Evolutionary conservation across 2,888 invertebrate species (phyloP).

Genomic region (Athalia circularis): DNA sequence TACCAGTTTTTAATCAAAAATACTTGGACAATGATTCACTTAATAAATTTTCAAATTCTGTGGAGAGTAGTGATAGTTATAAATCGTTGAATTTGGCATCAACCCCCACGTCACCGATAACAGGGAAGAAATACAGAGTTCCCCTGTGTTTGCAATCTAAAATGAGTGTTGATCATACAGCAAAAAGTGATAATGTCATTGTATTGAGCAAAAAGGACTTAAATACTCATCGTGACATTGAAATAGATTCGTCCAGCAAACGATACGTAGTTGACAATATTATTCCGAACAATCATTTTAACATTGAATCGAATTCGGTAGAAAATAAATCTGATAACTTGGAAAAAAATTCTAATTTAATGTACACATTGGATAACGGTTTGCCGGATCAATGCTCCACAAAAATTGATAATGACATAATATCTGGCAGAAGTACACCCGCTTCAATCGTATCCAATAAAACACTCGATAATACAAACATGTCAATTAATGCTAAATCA

Average conservation of each 20-base stretch:
- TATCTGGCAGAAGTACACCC: constrained; percentile 60
- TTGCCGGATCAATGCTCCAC: constrained; percentile 46
- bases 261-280: background rate
- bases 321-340: background rate
- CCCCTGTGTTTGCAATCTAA: constrained; percentile 62
- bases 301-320: background rate
- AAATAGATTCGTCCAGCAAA: constrained; percentile 10
- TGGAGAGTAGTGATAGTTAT: constrained; percentile 58
- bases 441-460: constrained; percentile 52
- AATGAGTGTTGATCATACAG: constrained; percentile 57
- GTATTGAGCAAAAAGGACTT: constrained; percentile 51
- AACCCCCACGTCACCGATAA: constrained; percentile 66
- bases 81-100: constrained; percentile 46
- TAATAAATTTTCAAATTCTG: constrained; percentile 57
- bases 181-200: constrained; percentile 59
- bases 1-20: constrained; percentile 65
- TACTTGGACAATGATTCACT: constrained; percentile 61
- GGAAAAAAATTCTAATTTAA: background rate
- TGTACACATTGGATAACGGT: constrained; percentile 42
- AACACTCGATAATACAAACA: constrained; percentile 51
- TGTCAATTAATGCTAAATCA: constrained; percentile 50
- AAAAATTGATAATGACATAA: constrained; percentile 55
- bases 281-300: background rate
- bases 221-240: background rate
- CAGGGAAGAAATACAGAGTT: constrained; percentile 69